phyloP scores from a whole-genome alignment of 64 coral and sea anemone genomes.

The Montipora foliosa region DNA sequence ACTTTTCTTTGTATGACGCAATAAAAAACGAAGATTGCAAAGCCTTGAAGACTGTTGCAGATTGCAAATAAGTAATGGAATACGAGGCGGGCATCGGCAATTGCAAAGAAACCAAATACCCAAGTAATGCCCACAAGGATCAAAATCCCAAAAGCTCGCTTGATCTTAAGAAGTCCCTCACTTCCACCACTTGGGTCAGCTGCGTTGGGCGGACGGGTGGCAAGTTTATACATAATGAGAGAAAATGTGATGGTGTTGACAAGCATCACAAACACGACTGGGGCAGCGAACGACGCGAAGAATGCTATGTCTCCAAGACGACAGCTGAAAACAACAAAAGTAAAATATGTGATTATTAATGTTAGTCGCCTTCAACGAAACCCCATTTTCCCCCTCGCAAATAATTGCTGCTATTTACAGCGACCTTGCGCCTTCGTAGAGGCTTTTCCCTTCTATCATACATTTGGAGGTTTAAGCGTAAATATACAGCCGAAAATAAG shows the following conservation, averaged over 20 bases:
- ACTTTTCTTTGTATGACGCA: slow-evolving; percentile 97
- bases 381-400: too few species aligned
- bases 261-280: slow-evolving; percentile 80
- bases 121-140: slow-evolving; percentile 95
- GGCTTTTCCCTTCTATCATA: too few species aligned
- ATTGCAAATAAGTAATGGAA: slow-evolving; percentile 92
- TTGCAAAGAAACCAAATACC: slow-evolving; percentile 93
- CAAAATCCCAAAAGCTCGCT: slow-evolving; percentile 92
- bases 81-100: slow-evolving; percentile 78
- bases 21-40: slow-evolving; percentile 97
- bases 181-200: slow-evolving; percentile 77
- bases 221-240: slow-evolving; percentile 98
- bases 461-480: too few species aligned
- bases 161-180: slow-evolving; percentile 79
- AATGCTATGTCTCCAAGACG: slow-evolving; percentile 89
- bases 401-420: too few species aligned
- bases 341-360: background rate
- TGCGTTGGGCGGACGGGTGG: slow-evolving; percentile 80
- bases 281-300: slow-evolving; percentile 84
- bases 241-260: slow-evolving; percentile 84
- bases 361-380: too few species aligned
- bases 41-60: slow-evolving; percentile 95
- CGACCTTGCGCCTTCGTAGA: too few species aligned
- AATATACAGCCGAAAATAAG: too few species aligned
- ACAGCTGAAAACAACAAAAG: slow-evolving; percentile 66